Conservation (phyloP, 1,140 invertebrate species). For the Drosophila nasuta region DNA sequence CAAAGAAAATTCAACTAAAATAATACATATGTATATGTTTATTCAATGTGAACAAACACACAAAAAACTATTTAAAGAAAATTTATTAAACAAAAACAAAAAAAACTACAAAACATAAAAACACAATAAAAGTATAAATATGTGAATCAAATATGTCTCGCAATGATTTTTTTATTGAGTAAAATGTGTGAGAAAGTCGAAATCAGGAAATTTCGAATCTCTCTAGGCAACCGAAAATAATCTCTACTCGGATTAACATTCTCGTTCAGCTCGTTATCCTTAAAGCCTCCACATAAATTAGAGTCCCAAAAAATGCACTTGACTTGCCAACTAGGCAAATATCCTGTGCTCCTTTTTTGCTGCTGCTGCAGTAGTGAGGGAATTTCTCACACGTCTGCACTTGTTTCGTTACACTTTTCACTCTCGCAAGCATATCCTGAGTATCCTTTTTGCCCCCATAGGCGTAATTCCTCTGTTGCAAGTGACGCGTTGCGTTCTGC, state of each 20-base stretch:
- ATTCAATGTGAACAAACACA: constrained; percentile 61
- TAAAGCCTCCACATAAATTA: constrained; percentile 16
- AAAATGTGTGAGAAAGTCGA: no score
- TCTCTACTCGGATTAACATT: not conserved
- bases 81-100: constrained; percentile 51
- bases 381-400: constrained; percentile 55
- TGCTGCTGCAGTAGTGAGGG: constrained; percentile 7
- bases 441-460: constrained; percentile 27
- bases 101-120: constrained; percentile 46
- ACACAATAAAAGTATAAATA: constrained; percentile 66
- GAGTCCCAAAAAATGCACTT: constrained; percentile 20
- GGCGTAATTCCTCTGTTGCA: constrained; percentile 58
- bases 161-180: constrained; percentile 14
- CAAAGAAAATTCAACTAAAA: constrained; percentile 49
- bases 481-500: constrained; percentile 59
- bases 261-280: constrained; percentile 6
- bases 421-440: constrained; percentile 16
- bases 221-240: not conserved
- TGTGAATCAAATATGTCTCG: constrained; percentile 62
- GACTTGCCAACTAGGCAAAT: constrained; percentile 42
- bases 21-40: constrained; percentile 60
- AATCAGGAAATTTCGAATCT: not conserved
- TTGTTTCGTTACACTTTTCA: constrained; percentile 53
- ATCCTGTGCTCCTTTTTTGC: constrained; percentile 33
- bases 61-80: constrained; percentile 52